Evolutionary conservation across 2,797 vertebrate genomes (phyloP), one percentile per base, ranked within the genome.

Genomic region (Labeo calbasu): DNA sequence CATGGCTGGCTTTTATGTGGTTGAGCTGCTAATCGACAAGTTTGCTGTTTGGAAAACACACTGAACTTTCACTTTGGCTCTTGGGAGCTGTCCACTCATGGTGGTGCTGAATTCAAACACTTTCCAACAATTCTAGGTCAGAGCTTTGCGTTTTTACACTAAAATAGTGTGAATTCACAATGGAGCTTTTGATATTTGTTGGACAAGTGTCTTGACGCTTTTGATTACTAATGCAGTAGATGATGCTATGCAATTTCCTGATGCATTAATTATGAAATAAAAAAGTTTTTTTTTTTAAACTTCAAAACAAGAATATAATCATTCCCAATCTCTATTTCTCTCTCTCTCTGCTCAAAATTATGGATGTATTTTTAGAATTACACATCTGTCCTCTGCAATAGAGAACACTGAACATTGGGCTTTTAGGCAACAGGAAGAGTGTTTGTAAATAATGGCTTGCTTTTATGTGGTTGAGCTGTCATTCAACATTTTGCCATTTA

Each of bases 101-200:
- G 36, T 59, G 73, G 82, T 83, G 51, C 82, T 83, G 82, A 77
- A 82, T 19, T 46, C 5, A 46, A 17, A 3, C 8, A 46, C 17
- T 9, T 57, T 59, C 4, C 51, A 3, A 15, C 11, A 46, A 66
- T 66, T 66, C 15, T 36, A 66, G 15, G 25, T 66, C 21, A 69
- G 40, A 66, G 63, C 63, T 66, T 19, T 13, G 66, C 32, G 5
- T 46, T 46, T 43, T n/a, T n/a, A 69, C 21, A 69, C 15, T 36
- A 36, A 66, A 32, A 32, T 65, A 66, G 36, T 36, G 28, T 36
- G 63, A 66, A 36, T 36, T 65, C 14, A 17, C 61, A 32, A 9
- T 66, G 28, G 8, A 66, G 32, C 15, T 43, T 43, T 43, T 43
- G 8, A 8, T 43, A 7, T 32, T 65, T 66, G 63, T 36, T 32